A percentile compares a stretch with the other conserved stretches of the same genome.
These are phyloP conservation scores for Tenthredo mesomela DNA, from an alignment of 2,888 invertebrate genomes.

Conservation along the genomic window DNA sequence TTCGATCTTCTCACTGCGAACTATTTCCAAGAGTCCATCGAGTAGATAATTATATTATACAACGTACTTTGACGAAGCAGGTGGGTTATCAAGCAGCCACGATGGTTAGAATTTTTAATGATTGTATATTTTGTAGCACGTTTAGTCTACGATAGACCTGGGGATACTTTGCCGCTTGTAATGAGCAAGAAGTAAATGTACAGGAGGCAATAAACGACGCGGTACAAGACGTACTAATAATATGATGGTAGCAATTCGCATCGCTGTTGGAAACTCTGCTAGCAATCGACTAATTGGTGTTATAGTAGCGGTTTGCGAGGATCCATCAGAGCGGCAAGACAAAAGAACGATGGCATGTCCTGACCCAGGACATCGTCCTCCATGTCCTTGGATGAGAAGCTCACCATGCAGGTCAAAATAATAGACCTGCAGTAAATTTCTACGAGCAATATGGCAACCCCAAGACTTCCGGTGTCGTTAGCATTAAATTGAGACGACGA, in stretches of 20 bases:
- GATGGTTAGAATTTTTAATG: slow-evolving; percentile 8
- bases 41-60: background rate
- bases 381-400: slow-evolving; percentile 50
- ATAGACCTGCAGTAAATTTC: slow-evolving; percentile 35
- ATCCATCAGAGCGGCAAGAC: slow-evolving; percentile 69
- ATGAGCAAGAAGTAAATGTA: slow-evolving; percentile 41
- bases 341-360: slow-evolving; percentile 64
- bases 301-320: background rate
- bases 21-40: background rate
- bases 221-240: slow-evolving; percentile 15
- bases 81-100: background rate
- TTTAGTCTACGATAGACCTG: background rate
- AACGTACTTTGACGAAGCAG: background rate
- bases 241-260: slow-evolving; percentile 44
- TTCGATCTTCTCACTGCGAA: background rate
- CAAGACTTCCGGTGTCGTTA: slow-evolving; percentile 61
- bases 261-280: slow-evolving; percentile 20
- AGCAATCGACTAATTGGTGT: slow-evolving; percentile 49
- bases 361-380: slow-evolving; percentile 55
- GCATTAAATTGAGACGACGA: slow-evolving; percentile 42
- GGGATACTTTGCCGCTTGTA: slow-evolving; percentile 14
- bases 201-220: slow-evolving; percentile 35
- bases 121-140: background rate
- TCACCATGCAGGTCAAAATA: slow-evolving; percentile 29
- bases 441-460: slow-evolving; percentile 62